Conservation (phyloP, 1,140 invertebrate genomes). For the Caenorhabditis elegans region WBcel235 BX284606.5:7584501-7585000, state of each 20-base stretch:
- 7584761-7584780: background rate
- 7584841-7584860: background rate
- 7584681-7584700: constrained; percentile 31
- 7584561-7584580: background rate
- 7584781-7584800: background rate
- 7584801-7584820: background rate
- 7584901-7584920: constrained; percentile 6
- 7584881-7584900: background rate
- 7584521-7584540: background rate
- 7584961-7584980: background rate
- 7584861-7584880: background rate
- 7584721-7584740: constrained; percentile 20
- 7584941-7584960: background rate
- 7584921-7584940: background rate
- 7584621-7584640: constrained; percentile 24
- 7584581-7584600: background rate
- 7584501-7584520: background rate
- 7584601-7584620: background rate
- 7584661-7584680: constrained; percentile 20
- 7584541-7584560: background rate
- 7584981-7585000: background rate
- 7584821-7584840: constrained; percentile 6
- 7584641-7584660: constrained; percentile 23
- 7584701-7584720: constrained; percentile 22
- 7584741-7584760: constrained; percentile 18